Evolutionary conservation across 2,113 vertebrate species (phyloP), one percentile per base, ranked within the genome.

Genomic region (Microtus pennsylvanicus): DNA sequence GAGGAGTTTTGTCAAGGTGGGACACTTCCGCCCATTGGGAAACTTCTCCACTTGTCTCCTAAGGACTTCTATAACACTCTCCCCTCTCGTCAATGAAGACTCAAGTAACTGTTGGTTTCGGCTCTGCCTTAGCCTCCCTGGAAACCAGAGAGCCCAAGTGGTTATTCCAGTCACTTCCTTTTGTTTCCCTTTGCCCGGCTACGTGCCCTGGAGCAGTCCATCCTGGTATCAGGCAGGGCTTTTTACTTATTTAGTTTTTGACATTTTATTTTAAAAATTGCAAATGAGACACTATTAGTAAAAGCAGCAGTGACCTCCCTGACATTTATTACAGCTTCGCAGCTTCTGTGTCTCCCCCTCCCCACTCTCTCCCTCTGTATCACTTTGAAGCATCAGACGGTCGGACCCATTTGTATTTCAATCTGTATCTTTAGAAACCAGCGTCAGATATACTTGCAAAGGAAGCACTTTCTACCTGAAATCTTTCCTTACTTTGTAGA

Each of bases 381-480:
- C 47, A 52, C 92, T 63, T 87, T 78, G 30, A 95, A 82, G 63
- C 28, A 17, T 76, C 38, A 10, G 63, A 45, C 47, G 8, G 58
- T 82, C 35, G 87, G 42, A 65, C 11, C 26, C 30, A 11, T 83
- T 93, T 26, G 30, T 19, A 69, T 87, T 91, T 91, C 61, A 85
- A 47, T 82, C 55, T 75, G 13, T 82, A 16, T 89, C 87, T 96
- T 69, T 74, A 70, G 77, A 78, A 95, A 77, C 24, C 26, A 50
- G 67, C 16, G 28, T 38, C 26, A 24, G 52, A 19, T 26, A 16
- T 19, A 24, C 83, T 87, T 93, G 86, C 91, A 81, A 95, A 93
- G 88, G 33, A 89, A 50, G 93, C 35, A 1, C n/a, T 12, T 75
- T 70, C 47, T 69, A 63, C 26, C n/a, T 75, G 16, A 63, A 87